Evolutionary conservation across 2,113 vertebrate genomes (phyloP), one percentile per base, ranked within the genome.

Genomic region (Tupaia tana): DNA sequence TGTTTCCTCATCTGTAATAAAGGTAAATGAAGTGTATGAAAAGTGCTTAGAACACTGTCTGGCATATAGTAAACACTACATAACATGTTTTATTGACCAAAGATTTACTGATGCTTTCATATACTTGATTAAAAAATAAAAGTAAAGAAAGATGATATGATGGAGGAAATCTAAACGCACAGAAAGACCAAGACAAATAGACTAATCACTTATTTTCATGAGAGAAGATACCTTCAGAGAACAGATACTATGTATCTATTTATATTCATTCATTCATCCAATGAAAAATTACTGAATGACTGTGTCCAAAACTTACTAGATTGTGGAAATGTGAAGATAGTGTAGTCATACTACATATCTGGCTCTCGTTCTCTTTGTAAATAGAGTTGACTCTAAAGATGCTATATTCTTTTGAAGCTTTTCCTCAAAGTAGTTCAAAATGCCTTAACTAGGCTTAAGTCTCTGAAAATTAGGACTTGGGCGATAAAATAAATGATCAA

Each of bases 381-480:
- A 66, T 66, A 67, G 31, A 77, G 66, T 63, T 94, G 10, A 61
- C 54, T 90, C 12, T 58, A 61, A 77, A 25, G 85, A 77, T 70
- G 13, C 31, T 74, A 9, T 7, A 6, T 59, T 80, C 58, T 77
- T 90, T 81, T 29, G 64, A 85, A 92, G 59, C 19, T 91, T 89
- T 89, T 94, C 66, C 67, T 96, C 84, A 34, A 59, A 91, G 89
- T 70, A 19, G 61, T 61, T 88, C 79, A 75, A 43, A 52, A 63
- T 34, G 52, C n/a, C 67, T 75, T 77, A 69, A 73, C 15, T 56
- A 63, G 29, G 25, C 74, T 83, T n/a, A 77, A 86, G 29, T 94
- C 58, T 96, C 85, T 70, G 43, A 70, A 91, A 90, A 70, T 75
- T 19, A n/a, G 9, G 22, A 25, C 79, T 16, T 67, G 24, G 63